Evolutionary conservation across 2,888 invertebrate genomes (phyloP).

Genomic region (Antheraea assamensis): DNA sequence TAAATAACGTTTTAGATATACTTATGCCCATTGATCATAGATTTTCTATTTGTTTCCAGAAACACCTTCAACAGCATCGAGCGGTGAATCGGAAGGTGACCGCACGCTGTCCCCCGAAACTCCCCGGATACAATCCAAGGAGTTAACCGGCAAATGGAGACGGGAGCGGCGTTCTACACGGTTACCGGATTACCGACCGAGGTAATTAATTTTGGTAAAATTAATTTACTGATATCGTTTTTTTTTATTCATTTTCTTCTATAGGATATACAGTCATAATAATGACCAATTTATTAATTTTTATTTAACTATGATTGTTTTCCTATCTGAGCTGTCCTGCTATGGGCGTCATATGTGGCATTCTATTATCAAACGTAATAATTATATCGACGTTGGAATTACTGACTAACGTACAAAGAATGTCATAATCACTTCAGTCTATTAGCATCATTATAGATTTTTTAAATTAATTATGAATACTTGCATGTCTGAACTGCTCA

Average conservation of each 20-base stretch:
- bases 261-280: not conserved
- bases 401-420: too few species aligned
- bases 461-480: not conserved
- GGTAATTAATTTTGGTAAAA: slow-evolving; percentile 43
- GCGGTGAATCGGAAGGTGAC: slow-evolving; percentile 76
- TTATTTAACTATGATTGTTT: too few species aligned
- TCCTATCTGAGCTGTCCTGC: too few species aligned
- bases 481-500: not conserved
- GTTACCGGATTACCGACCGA: slow-evolving; percentile 74
- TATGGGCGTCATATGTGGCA: too few species aligned
- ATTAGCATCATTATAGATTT: not conserved
- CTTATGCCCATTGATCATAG: not conserved
- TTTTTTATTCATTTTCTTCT: not conserved
- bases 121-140: slow-evolving; percentile 75
- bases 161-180: slow-evolving; percentile 84
- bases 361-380: too few species aligned
- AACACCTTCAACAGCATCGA: slow-evolving; percentile 76
- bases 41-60: slow-evolving; percentile 53
- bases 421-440: too few species aligned
- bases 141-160: slow-evolving; percentile 87
- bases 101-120: slow-evolving; percentile 71
- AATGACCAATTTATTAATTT: too few species aligned
- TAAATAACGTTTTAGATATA: not conserved
- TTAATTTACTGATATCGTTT: not conserved
- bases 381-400: too few species aligned